Evolutionary conservation across 2,113 vertebrate genomes (phyloP).

Genomic region (Odobenus rosmarus): DNA sequence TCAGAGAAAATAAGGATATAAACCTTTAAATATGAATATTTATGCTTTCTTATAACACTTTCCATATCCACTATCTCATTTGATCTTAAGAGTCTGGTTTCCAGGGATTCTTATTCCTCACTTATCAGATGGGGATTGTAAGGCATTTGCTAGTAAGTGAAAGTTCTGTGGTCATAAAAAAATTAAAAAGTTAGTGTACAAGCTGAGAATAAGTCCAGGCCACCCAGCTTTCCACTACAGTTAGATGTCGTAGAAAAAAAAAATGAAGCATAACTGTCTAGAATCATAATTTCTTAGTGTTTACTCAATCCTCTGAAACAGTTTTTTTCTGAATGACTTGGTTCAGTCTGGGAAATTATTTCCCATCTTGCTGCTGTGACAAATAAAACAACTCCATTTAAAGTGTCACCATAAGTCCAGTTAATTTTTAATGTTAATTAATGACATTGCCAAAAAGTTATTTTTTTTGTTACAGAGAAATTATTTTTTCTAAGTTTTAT

Average conservation of each 20-base stretch:
- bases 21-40: not conserved
- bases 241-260: not conserved
- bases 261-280: not conserved
- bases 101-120: not conserved
- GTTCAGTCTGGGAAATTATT: not conserved
- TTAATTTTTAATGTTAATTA: no score
- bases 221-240: not conserved
- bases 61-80: not conserved
- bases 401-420: not conserved
- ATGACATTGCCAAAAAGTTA: not conserved
- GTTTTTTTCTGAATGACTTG: not conserved
- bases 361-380: not conserved
- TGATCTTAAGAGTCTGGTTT: not conserved
- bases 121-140: not conserved
- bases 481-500: not conserved
- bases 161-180: not conserved
- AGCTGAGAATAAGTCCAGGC: not conserved
- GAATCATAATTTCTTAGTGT: not conserved
- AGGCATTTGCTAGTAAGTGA: not conserved
- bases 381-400: not conserved
- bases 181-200: not conserved
- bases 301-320: not conserved
- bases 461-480: not conserved
- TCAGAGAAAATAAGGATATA: not conserved
- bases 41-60: not conserved